Percentiles rank a stretch among this genome's conserved stretches.
These are phyloP conservation scores for Macaca nemestrina DNA, from an alignment of 2,113 vertebrate species.

Conservation along the genomic window DNA sequence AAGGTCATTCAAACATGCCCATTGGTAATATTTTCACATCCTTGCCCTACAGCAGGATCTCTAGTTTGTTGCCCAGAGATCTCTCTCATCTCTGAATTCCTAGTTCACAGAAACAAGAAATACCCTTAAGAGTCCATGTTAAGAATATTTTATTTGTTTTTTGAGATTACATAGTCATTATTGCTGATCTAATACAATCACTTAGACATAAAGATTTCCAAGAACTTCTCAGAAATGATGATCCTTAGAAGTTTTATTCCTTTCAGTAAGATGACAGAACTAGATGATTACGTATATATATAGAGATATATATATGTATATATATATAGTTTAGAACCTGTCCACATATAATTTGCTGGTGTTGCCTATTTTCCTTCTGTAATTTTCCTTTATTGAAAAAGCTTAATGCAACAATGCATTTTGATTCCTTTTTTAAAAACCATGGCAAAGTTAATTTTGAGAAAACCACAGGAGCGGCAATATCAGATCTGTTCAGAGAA, in stretches of 20 bases:
- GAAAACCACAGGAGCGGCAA: conserved; percentile 81
- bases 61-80: neutral
- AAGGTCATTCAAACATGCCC: neutral
- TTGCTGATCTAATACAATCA: conserved; percentile 99
- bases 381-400: conserved; percentile 78
- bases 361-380: conserved; percentile 83
- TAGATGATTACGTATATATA: conserved; percentile 83
- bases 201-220: conserved; percentile 93
- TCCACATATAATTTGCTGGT: conserved; percentile 91
- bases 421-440: conserved; percentile 72
- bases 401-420: conserved; percentile 75
- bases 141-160: conserved; percentile 89
- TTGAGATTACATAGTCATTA: conserved; percentile 97
- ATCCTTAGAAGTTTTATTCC: conserved; percentile 81
- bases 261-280: conserved; percentile 89
- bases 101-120: conserved; percentile 42
- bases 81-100: neutral
- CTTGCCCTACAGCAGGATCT: neutral
- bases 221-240: conserved; percentile 87
- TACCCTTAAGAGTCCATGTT: conserved; percentile 64
- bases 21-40: neutral
- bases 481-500: conserved; percentile 82
- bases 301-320: conserved; percentile 57
- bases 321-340: conserved; percentile 81
- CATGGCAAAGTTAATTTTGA: conserved; percentile 78